These are phyloP conservation scores for Boloria selene DNA, from an alignment of 2,888 invertebrate genomes.

Conservation along the genomic window DNA sequence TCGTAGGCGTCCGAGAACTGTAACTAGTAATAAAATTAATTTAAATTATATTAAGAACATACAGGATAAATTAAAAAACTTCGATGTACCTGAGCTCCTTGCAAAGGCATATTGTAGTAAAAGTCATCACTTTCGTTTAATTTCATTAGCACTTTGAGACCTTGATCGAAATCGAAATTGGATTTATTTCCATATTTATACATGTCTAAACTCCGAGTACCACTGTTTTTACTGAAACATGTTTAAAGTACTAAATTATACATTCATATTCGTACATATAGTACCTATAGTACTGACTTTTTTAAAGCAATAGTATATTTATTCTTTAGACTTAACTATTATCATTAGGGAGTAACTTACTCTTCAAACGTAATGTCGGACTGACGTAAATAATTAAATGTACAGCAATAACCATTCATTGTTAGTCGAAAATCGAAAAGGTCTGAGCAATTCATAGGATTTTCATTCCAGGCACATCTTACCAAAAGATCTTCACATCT, in stretches of 20 bases:
- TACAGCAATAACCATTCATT: constrained; percentile 82
- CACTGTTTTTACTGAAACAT: constrained; percentile 46
- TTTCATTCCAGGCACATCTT: constrained; percentile 77
- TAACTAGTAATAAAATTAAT: constrained; percentile 56
- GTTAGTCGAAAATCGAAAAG: constrained; percentile 82
- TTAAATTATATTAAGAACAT: no score
- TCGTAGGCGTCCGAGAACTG: constrained; percentile 81
- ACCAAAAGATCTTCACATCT: constrained; percentile 74
- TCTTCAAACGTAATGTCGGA: constrained; percentile 64
- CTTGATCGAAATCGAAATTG: constrained; percentile 68
- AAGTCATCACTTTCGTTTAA: constrained; percentile 74
- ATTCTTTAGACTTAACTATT: no score
- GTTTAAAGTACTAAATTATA: background rate
- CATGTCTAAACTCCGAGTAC: constrained; percentile 57
- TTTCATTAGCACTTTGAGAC: constrained; percentile 64
- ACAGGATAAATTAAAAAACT: background rate
- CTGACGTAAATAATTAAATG: constrained; percentile 80
- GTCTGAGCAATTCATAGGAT: constrained; percentile 65
- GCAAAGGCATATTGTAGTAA: constrained; percentile 72
- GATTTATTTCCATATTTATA: constrained; percentile 74
- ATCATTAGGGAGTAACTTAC: constrained; percentile 48
- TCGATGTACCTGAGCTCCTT: constrained; percentile 73
- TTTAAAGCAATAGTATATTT: no score
- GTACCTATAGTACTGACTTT: no score
- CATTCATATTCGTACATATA: no score